Conservation (phyloP, 1,140 invertebrate species). For the Tetramorium simillimum region DNA sequence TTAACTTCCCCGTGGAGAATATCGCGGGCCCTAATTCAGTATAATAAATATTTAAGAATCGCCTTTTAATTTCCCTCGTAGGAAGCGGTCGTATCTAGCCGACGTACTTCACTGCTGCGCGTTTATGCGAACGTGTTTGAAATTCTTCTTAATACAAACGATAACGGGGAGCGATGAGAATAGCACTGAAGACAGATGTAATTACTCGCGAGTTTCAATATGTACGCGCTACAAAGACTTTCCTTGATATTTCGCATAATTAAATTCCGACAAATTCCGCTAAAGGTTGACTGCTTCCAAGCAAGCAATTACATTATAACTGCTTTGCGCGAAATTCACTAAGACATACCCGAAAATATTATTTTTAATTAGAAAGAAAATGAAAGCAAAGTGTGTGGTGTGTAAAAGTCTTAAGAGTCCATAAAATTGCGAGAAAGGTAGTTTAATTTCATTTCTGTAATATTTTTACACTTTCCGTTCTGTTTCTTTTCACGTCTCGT, state of each 20-base stretch:
- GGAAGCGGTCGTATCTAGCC: background rate
- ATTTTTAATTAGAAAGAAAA: background rate
- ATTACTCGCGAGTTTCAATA: slow-evolving; percentile 18
- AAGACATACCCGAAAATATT: background rate
- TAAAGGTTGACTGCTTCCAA: background rate
- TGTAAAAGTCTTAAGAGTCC: background rate
- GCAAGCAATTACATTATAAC: background rate
- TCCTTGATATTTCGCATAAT: slow-evolving; percentile 12
- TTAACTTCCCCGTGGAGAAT: background rate
- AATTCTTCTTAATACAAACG: slow-evolving; percentile 4
- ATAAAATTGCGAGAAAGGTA: background rate
- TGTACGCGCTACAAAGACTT: background rate
- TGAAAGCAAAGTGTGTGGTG: background rate
- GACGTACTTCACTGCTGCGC: background rate
- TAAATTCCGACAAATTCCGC: slow-evolving; percentile 17
- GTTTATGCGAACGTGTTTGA: slow-evolving; percentile 2
- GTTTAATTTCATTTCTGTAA: background rate
- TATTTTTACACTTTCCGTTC: background rate
- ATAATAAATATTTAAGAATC: slow-evolving; percentile 28
- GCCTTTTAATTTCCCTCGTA: background rate
- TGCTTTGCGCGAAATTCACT: background rate
- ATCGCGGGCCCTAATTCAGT: background rate
- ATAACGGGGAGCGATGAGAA: background rate
- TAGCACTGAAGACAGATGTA: background rate
- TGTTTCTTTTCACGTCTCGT: background rate